Evolutionary conservation across 2,797 vertebrate species (phyloP).

Genomic region (Hylomyscus alleni): DNA sequence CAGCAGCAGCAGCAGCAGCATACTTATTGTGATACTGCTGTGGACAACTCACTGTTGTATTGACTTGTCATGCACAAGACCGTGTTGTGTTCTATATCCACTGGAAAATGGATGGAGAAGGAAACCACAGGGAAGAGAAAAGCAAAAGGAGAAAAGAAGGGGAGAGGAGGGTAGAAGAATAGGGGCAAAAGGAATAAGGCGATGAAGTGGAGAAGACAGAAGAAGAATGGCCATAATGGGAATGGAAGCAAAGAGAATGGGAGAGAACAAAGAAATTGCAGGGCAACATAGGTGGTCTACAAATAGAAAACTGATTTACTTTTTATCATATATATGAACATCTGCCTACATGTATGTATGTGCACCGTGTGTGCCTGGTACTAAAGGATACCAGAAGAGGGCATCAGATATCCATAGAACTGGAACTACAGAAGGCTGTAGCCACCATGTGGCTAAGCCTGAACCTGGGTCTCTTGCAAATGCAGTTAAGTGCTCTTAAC

Average conservation of each 20-base stretch:
- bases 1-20: too few species aligned
- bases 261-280: not conserved
- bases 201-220: not conserved
- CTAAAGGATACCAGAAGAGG: not conserved
- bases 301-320: not conserved
- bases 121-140: too few species aligned
- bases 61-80: not conserved
- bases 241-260: not conserved
- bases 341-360: not conserved
- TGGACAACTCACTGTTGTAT: not conserved
- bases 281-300: not conserved
- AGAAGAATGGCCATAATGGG: not conserved
- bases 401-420: not conserved
- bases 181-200: too few species aligned
- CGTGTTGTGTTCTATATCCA: not conserved
- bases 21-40: too few species aligned
- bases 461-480: not conserved
- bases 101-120: not conserved
- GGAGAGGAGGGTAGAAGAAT: too few species aligned
- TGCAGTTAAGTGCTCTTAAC: not conserved
- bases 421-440: not conserved
- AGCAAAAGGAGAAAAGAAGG: not conserved
- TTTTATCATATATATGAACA: not conserved
- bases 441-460: not conserved
- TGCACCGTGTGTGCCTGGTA: not conserved